Base-by-base conservation (phyloP, 2,888 invertebrate species). In the Margaritifera margaritifera region DNA sequence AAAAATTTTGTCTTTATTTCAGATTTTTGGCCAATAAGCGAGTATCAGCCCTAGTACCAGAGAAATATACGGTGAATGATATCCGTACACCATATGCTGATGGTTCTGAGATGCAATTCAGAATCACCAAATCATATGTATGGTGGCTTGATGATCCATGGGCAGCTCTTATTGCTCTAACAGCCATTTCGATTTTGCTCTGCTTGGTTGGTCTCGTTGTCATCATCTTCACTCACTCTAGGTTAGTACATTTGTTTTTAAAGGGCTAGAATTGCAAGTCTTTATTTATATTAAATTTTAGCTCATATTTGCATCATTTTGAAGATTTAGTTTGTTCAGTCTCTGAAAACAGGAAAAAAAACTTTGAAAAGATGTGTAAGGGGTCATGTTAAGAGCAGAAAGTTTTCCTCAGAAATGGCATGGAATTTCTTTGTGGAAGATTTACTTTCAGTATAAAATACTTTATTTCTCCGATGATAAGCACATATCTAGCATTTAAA, bases 141-240 rank as follows among this genome's bases (percentile, higher is more conserved):
- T 86, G 86, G 86, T 86, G 84, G 84, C 77, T 84, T 56, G 87
- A 87, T 68, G 89, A 96, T 15, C 94, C 96, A 80, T 97, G 96
- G 24, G 96, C 95, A 79, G 96, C 96, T 0, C 91, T 97, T 50
- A 94, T 98, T 75, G 94, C 95, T 20, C 92, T 98, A 1, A 97
- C 96, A 0, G 94, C 94, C 67, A 93, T 97, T n/a, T 97, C 97
- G 72, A 92, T 97, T 55, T 92, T 97, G 2, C 93, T 96, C 15
- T 96, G 96, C 15, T 92, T 95, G 19, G 94, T 95, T 64, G 97
- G 96, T 8, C 96, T 97, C 62, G 93, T 96, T 64, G 97, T 97
- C 87, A 96, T 97, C 72, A 96, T 97, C 89, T 94, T 96, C 65
- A 96, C 96, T 1, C 97, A 97, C 96, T 95, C 96, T 67, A 95